phyloP scores from a whole-genome alignment of 2,888 invertebrate species.

The Nephrotoma flavescens region DNA sequence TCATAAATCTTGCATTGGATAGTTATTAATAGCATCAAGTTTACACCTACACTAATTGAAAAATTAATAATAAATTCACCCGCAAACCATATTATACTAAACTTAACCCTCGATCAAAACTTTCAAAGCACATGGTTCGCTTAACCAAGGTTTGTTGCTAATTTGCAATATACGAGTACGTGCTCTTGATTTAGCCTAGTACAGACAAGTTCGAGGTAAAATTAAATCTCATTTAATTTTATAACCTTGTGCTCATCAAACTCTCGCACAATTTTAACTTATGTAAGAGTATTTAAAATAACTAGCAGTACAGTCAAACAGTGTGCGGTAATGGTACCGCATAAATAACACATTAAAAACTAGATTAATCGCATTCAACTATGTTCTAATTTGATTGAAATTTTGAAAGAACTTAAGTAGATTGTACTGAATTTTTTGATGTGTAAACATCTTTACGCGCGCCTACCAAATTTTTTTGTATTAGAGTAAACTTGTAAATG shows the following conservation, averaged over 20 bases:
- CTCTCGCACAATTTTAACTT: background rate
- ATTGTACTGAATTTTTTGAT: no score
- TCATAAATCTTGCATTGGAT: background rate
- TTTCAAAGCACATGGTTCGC: background rate
- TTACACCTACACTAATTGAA: background rate
- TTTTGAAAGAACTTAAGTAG: no score
- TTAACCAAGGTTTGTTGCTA: background rate
- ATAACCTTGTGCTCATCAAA: background rate
- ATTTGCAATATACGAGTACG: background rate
- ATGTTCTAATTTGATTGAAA: no score
- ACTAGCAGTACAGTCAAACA: no score
- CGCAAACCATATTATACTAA: background rate
- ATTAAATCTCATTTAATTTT: background rate
- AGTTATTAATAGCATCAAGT: background rate
- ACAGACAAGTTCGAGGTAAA: background rate
- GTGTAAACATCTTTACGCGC: no score
- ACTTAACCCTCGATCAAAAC: background rate
- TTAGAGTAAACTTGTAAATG: no score
- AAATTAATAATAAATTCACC: background rate
- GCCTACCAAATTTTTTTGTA: no score
- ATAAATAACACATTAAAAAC: no score
- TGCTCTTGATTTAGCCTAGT: background rate
- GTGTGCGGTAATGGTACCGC: no score
- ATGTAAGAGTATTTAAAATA: no score
- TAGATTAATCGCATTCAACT: no score